These are phyloP conservation scores for Climacteris rufus DNA, from an alignment of 2,113 vertebrate species.

Conservation along the genomic window DNA sequence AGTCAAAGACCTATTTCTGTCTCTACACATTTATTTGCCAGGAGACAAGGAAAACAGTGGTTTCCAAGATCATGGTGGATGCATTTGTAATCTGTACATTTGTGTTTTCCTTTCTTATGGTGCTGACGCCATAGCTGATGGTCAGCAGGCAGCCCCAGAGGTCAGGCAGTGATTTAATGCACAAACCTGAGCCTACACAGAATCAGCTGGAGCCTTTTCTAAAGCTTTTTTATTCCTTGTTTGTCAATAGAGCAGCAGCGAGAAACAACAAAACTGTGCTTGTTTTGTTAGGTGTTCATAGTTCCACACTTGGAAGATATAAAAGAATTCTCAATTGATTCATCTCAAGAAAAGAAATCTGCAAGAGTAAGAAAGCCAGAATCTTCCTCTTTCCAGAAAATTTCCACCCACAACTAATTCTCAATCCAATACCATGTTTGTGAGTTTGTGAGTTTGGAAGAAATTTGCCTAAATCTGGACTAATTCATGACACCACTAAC, in stretches of 20 bases:
- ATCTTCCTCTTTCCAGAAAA: not conserved
- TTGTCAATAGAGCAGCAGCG: not conserved
- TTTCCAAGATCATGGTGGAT: not conserved
- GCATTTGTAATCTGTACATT: not conserved
- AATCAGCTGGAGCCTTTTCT: not conserved
- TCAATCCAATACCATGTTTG: not conserved
- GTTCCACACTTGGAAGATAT: not conserved
- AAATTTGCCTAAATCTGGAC: slow-evolving; percentile 6
- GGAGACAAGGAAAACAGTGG: not conserved
- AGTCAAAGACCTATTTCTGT: not conserved
- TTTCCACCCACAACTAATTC: not conserved
- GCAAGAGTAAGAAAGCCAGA: not conserved
- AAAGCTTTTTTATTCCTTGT: not conserved
- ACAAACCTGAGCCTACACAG: not conserved
- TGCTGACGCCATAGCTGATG: not conserved
- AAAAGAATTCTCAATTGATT: not conserved
- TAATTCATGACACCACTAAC: not conserved
- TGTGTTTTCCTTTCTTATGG: not conserved
- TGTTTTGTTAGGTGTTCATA: not conserved
- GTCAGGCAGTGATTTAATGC: not conserved
- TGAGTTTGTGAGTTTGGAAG: not conserved
- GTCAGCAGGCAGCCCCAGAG: not conserved
- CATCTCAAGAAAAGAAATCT: not conserved
- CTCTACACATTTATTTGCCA: not conserved
- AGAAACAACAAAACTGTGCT: not conserved